Evolutionary conservation across 2,797 vertebrate species (phyloP).

Genomic region (Gadopsis bispinosus): DNA sequence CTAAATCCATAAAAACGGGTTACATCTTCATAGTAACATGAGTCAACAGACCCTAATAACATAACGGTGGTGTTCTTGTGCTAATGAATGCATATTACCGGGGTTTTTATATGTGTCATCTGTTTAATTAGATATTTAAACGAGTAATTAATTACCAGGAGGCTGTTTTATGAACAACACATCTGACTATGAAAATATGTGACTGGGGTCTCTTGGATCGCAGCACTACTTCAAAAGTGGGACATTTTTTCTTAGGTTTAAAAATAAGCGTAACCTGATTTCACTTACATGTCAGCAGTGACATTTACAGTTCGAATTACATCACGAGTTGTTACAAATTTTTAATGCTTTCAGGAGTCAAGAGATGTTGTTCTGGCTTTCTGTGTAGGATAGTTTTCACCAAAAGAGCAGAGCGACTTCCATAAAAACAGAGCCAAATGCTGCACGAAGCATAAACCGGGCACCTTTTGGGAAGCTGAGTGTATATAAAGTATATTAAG

Average conservation of each 20-base stretch:
- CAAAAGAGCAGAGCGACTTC: conserved; percentile 31
- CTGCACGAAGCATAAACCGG: conserved; percentile 31
- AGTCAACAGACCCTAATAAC: neutral
- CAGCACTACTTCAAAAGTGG: conserved; percentile 46
- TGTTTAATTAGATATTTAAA: conserved; percentile 42
- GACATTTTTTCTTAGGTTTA: conserved; percentile 46
- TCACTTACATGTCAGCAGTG: conserved; percentile 39
- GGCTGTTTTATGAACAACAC: conserved; percentile 22
- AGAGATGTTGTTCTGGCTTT: conserved; percentile 29
- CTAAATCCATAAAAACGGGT: neutral
- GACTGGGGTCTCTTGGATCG: conserved; percentile 18
- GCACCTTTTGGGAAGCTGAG: conserved; percentile 39
- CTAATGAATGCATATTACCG: conserved; percentile 3
- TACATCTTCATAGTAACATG: neutral
- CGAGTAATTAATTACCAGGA: conserved; percentile 26
- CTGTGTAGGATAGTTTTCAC: conserved; percentile 14
- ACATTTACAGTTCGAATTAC: conserved; percentile 54
- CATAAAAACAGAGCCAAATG: conserved; percentile 21
- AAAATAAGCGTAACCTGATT: conserved; percentile 64
- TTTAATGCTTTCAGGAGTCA: conserved; percentile 31
- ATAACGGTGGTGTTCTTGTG: neutral
- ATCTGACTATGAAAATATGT: conserved; percentile 21
- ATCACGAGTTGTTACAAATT: conserved; percentile 34
- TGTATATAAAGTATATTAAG: conserved; percentile 38
- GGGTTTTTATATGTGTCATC: conserved; percentile 9